Base-by-base conservation (phyloP, 2,888 invertebrate genomes). In the Rhaphigaster nebulosa region DNA sequence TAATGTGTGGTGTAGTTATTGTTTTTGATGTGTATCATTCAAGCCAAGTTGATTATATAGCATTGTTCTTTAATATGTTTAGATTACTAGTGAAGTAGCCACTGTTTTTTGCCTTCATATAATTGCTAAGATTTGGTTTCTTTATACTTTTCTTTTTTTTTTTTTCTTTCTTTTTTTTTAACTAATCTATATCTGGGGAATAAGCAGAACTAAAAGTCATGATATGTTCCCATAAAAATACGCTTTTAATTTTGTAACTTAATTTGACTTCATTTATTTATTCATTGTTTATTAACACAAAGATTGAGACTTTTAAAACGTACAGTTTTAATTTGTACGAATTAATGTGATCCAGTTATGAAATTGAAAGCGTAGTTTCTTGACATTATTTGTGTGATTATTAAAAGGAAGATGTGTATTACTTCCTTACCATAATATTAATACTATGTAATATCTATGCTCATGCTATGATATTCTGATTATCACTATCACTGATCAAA, bases 321-420 rank as follows among this genome's bases (percentile, higher is more conserved):
- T 76, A 76, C 70, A 3, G 20, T 76, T 38, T 76, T 76, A 38
- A 29, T n/a, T 50, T n/a, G 84, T 87, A 87, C 50, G 50, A 38
- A 87, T 54, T 56, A 38, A 89, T 70, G 45, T 50, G 88, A 89
- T 70, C 29, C 56, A 89, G 90, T 90, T 90, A 90, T 90, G 87
- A 87, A 90, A 89, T 90, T 89, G 90, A 87, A 90, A 89, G 91
- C 90, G 90, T 90, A 65, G 80, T 91, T 90, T 52, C 90, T 88
- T 91, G 90, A 65, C 80, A 90, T 89, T 91, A 90, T 91, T 91
- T 91, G 91, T 91, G 91, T 91, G 90, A 90, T 90, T 90, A 90
- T 56, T 84, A 87, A 60, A 84, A 87, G 84, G 90, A 90, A 90
- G 90, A 65, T 70, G n/a, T 65, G 54, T 87, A 60, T 90, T 38